Evolutionary conservation across 2,888 invertebrate species (phyloP).

Genomic region (Chymomyza procnemis): DNA sequence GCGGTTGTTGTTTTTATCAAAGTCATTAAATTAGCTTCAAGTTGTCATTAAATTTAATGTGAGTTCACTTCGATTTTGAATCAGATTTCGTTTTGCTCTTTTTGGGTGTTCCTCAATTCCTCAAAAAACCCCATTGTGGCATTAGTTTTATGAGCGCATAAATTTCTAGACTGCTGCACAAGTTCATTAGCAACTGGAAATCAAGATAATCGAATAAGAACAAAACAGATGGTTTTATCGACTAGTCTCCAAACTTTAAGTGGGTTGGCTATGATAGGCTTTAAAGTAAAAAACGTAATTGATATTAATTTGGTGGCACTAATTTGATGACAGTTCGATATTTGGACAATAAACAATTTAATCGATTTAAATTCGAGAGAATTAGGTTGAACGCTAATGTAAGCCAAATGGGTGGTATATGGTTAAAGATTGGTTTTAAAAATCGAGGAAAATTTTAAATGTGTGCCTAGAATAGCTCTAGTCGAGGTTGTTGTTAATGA

Average conservation of each 20-base stretch:
- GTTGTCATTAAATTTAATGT: slow-evolving; percentile 42
- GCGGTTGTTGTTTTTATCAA: slow-evolving; percentile 23
- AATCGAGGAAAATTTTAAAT: neutral
- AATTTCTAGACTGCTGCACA: slow-evolving; percentile 29
- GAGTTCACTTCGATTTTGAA: neutral
- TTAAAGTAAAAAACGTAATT: neutral
- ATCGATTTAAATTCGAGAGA: neutral
- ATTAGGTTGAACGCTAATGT: neutral
- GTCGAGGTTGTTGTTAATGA: too few species aligned
- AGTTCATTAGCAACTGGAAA: slow-evolving; percentile 22
- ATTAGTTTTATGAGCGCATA: slow-evolving; percentile 20
- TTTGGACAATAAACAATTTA: neutral
- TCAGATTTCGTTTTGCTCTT: neutral
- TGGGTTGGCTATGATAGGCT: neutral
- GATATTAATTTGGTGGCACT: neutral
- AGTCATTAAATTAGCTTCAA: slow-evolving; percentile 52
- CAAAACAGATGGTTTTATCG: neutral
- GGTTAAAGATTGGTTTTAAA: neutral
- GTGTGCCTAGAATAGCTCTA: too few species aligned
- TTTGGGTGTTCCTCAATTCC: neutral
- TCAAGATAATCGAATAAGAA: slow-evolving; percentile 24
- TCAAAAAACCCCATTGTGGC: neutral
- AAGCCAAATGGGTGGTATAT: neutral
- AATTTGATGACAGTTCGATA: neutral
- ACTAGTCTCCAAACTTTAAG: neutral